Evolutionary conservation across 2,113 vertebrate genomes (phyloP).

Genomic region (Pelmatolapia mariae): DNA sequence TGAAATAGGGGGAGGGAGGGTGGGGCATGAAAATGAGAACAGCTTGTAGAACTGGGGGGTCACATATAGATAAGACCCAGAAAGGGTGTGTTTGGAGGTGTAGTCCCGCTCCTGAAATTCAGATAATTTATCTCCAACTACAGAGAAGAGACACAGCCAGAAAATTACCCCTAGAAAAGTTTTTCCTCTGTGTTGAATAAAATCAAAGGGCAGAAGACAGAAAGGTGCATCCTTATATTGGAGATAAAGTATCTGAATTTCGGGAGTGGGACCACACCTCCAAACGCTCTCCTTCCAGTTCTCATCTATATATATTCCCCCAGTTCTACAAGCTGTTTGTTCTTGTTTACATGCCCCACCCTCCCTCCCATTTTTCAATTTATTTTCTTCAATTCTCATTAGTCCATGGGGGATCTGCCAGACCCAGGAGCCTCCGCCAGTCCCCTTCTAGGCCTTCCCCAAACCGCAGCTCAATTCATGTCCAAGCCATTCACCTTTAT

Average conservation of each 20-base stretch:
- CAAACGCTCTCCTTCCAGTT: rapidly evolving
- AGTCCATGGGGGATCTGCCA: neutral
- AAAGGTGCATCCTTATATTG: neutral
- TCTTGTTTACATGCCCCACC: rapidly evolving
- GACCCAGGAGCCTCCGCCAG: neutral
- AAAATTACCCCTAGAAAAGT: neutral
- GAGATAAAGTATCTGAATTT: neutral
- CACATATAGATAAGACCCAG: neutral
- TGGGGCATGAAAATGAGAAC: rapidly evolving
- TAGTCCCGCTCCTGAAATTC: neutral
- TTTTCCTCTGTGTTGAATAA: neutral
- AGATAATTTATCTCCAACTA: neutral
- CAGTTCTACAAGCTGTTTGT: neutral
- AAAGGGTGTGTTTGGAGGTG: neutral
- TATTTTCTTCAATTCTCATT: neutral
- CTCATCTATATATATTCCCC: neutral
- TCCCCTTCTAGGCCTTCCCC: rapidly evolving
- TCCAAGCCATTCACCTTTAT: rapidly evolving
- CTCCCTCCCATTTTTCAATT: rapidly evolving
- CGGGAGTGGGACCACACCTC: neutral
- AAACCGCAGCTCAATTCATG: neutral
- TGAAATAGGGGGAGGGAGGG: neutral
- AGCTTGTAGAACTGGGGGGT: neutral
- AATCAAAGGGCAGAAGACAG: neutral
- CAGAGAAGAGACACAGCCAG: neutral